phyloP scores from a whole-genome alignment of 2,113 vertebrate genomes.

The Carassius carassius region DNA sequence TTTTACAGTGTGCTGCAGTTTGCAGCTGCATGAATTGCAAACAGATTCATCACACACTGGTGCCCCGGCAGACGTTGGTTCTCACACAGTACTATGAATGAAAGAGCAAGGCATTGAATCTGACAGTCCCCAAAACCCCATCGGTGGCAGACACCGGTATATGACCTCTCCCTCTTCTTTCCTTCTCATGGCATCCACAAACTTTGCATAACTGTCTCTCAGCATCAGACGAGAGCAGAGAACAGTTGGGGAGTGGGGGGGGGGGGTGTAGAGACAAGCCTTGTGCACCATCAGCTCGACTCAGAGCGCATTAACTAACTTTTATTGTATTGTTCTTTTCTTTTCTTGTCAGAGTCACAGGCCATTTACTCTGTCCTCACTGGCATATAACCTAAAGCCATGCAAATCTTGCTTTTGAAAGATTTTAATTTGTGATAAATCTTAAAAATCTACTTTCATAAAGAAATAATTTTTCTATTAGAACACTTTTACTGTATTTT shows the following conservation, averaged over 20 bases:
- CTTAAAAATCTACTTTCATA: not conserved
- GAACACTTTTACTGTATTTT: not conserved
- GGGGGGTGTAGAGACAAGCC: not conserved
- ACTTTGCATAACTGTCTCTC: constrained; percentile 38
- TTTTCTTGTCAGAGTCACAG: not conserved
- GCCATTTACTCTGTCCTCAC: not conserved
- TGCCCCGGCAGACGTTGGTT: not conserved
- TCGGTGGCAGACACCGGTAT: constrained; percentile 12
- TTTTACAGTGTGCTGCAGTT: not conserved
- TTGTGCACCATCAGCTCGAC: constrained; percentile 28
- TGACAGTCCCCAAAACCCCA: constrained; percentile 39
- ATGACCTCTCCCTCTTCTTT: constrained; percentile 14
- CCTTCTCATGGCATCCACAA: constrained; percentile 27
- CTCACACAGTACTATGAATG: constrained; percentile 28
- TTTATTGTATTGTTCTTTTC: not conserved
- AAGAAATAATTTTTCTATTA: not conserved
- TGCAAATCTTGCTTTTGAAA: not conserved
- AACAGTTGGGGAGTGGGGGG: not conserved
- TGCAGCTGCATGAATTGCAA: constrained; percentile 1
- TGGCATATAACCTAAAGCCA: not conserved
- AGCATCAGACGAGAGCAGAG: constrained; percentile 14
- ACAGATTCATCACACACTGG: constrained; percentile 15
- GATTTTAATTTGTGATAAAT: not conserved
- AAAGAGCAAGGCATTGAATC: constrained; percentile 23
- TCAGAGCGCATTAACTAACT: not conserved